These are phyloP conservation scores for Nestor notabilis DNA, from an alignment of 2,113 vertebrate species.

Conservation along the genomic window DNA sequence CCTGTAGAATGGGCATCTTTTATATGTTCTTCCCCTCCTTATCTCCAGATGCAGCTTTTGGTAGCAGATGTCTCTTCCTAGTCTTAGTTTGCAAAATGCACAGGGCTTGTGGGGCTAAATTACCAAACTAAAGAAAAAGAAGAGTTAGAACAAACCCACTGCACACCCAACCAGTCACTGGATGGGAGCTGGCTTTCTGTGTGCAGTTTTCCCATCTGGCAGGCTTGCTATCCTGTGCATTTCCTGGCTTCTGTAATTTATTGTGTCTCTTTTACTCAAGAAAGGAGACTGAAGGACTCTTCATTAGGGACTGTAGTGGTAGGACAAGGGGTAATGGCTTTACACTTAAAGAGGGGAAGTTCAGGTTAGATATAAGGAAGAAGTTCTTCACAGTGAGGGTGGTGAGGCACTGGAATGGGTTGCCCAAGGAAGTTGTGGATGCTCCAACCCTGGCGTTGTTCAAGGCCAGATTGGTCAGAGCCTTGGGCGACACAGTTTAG, in stretches of 20 bases:
- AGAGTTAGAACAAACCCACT: neutral
- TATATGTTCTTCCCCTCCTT: neutral
- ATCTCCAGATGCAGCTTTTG: neutral
- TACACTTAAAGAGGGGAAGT: no score
- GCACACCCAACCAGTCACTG: neutral
- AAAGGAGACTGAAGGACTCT: neutral
- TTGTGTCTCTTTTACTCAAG: neutral
- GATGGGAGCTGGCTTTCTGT: neutral
- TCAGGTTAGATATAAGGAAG: no score
- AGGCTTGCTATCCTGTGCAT: neutral
- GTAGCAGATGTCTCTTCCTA: neutral
- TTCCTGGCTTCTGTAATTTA: neutral
- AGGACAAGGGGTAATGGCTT: no score
- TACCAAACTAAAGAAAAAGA: neutral
- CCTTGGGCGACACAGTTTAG: no score
- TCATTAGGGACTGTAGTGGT: no score
- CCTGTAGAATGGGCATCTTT: no score
- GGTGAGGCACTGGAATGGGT: no score
- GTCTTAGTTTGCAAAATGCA: neutral
- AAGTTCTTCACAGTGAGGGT: no score
- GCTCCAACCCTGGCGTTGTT: no score
- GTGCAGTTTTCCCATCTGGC: neutral
- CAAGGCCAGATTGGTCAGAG: no score
- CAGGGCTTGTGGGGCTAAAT: neutral
- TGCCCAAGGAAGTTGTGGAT: no score